Evolutionary conservation across 2,888 invertebrate species (phyloP).

Genomic region (Crocallis elinguaria): DNA sequence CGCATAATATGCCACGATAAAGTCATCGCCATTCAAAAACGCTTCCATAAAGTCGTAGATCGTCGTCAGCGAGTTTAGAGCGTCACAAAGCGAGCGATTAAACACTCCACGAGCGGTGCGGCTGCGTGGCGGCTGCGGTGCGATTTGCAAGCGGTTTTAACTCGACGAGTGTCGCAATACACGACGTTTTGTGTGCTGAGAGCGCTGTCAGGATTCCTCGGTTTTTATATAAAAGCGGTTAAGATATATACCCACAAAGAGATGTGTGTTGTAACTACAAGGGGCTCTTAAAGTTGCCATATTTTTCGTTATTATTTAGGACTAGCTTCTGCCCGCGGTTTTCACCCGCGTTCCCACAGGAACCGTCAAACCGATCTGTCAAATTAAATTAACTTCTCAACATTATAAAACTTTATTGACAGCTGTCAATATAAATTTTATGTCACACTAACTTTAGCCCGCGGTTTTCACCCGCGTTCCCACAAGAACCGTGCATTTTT

Average conservation of each 20-base stretch:
- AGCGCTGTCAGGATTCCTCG: constrained; percentile 26
- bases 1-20: not conserved
- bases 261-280: constrained; percentile 6
- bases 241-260: constrained; percentile 13
- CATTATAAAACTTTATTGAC: no score
- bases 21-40: not conserved
- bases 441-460: no score
- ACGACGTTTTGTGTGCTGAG: constrained; percentile 41
- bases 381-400: no score
- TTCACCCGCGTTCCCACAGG: no score
- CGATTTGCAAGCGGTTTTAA: constrained; percentile 43
- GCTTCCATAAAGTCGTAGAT: constrained; percentile 32
- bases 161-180: constrained; percentile 59
- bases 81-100: constrained; percentile 72
- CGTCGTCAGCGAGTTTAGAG: constrained; percentile 46
- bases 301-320: not conserved
- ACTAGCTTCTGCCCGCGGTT: no score
- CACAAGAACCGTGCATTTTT: no score
- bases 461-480: no score
- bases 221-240: constrained; percentile 30
- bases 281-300: not conserved
- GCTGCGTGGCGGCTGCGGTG: constrained; percentile 30
- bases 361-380: no score
- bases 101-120: constrained; percentile 54
- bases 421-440: no score